Percentiles rank a stretch among this genome's conserved stretches.
Evolutionary conservation across 2,797 vertebrate genomes (phyloP).

Genomic region (Rhyacichthys aspro): DNA sequence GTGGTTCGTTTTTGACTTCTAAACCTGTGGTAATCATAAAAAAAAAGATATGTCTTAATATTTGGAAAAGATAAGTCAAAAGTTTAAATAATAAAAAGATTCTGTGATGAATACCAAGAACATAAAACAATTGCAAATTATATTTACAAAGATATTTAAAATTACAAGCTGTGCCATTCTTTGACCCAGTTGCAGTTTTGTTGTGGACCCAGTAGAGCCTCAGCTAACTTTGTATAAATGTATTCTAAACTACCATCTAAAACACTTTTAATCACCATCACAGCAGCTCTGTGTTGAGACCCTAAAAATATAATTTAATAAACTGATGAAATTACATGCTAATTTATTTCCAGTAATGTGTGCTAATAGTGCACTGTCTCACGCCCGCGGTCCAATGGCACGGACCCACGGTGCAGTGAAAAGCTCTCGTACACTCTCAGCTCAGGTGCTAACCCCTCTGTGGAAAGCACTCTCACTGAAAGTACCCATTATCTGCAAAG

Average conservation of each 20-base stretch:
- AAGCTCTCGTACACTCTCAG: conserved; percentile 78
- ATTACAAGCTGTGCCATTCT: too few relatives aligned
- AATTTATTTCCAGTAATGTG: conserved; percentile 73
- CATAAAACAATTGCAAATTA: too few relatives aligned
- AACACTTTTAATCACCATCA: conserved; percentile 50
- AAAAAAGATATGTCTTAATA: too few relatives aligned
- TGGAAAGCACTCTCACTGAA: conserved; percentile 76
- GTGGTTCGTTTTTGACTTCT: too few relatives aligned
- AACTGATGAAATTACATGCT: conserved; percentile 69
- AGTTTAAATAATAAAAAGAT: too few relatives aligned
- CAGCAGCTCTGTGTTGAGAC: conserved; percentile 47
- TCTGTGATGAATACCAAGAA: too few relatives aligned
- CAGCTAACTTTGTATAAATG: conserved; percentile 44
- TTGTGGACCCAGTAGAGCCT: too few relatives aligned
- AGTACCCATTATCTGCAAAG: conserved; percentile 78
- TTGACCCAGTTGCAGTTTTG: too few relatives aligned
- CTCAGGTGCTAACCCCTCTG: conserved; percentile 76
- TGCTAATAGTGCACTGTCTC: conserved; percentile 62
- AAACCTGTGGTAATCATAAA: too few relatives aligned
- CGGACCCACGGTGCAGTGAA: conserved; percentile 66
- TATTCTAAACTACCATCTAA: conserved; percentile 31
- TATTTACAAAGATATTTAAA: too few relatives aligned
- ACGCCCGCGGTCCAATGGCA: conserved; percentile 65
- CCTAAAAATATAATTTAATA: conserved; percentile 68
- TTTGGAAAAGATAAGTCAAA: too few relatives aligned